Evolutionary conservation across 2,888 invertebrate genomes (phyloP), one percentile per base, ranked within the genome.

Genomic region (Osmoderma eremita): DNA sequence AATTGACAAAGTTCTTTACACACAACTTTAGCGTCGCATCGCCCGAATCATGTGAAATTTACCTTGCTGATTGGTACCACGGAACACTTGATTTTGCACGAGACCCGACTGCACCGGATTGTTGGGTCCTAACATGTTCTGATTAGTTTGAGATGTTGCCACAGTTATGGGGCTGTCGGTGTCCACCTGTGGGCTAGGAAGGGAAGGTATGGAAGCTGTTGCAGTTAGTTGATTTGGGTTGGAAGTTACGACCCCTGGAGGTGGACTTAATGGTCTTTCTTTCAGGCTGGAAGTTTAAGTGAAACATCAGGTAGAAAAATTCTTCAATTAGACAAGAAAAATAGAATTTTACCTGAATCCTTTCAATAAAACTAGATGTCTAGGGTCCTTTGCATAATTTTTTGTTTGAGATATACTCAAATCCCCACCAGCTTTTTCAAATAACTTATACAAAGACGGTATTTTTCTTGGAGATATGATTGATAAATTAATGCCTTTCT

Each of bases 391-490:
- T 0, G 96, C 94, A 79, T 95, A 97, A 80, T 96, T 96, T 80
- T 97, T 93, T 12, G 91, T 91, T 74, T 91, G 90, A 0, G 91
- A 90, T 0, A 90, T 86, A 54, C 86, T 88, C 61, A 93, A 84
- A 80, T 95, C 95, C 0, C 95, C 94, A 6, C 95, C 95, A 1
- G 94, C 93, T 79, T 93, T 94, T 80, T 97, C 95, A 82, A 93
- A 97, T 4, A 97, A 83, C 77, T 94, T 92, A 74, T 92, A 91
- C 1, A 97, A 82, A 0, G 92, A 89, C 0, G 95, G 92, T 73
- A 96, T 91, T 80, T 95, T 94, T 53, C 96, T 86, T 0, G 97
- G 95, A 0, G 95, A 93, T 63, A 96, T 88, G 38, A 97, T 89
- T 0, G 97, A 97, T 49, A 97, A 83, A 78, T 93, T 91, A 30